Conservation (phyloP, 2,888 invertebrate genomes). For the Conus canariensis region DNA sequence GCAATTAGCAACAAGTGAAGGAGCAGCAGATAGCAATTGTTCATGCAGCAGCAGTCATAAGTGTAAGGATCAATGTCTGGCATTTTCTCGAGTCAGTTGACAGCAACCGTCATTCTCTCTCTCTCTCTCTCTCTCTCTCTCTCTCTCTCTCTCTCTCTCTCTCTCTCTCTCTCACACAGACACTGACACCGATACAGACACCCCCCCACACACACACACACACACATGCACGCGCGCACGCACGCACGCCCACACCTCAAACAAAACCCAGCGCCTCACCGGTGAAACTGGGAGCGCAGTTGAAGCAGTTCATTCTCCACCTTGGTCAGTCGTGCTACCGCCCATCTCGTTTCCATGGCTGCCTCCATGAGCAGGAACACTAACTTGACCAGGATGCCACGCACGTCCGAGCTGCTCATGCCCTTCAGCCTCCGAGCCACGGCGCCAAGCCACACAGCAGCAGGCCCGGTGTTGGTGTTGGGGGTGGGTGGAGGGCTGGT, state of each 20-base stretch:
- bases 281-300: not conserved
- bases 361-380: not conserved
- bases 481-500: not conserved
- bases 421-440: not conserved
- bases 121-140: not conserved
- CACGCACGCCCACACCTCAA: not conserved
- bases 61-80: no score
- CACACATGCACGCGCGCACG: not conserved
- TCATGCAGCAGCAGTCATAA: no score
- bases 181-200: not conserved
- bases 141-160: slow-evolving; percentile 1
- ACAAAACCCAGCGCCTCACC: not conserved
- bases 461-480: not conserved
- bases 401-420: not conserved
- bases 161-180: not conserved
- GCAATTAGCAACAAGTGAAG: no score
- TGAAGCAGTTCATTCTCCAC: slow-evolving; percentile 11
- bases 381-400: not conserved
- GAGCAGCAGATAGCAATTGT: no score
- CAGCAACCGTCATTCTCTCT: no score
- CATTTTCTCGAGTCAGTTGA: no score
- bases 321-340: not conserved
- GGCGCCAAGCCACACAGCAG: not conserved
- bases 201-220: not conserved
- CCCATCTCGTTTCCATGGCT: not conserved